These are phyloP conservation scores for Xiphophorus maculatus DNA, from an alignment of 2,113 vertebrate genomes.

Conservation along the genomic window DNA sequence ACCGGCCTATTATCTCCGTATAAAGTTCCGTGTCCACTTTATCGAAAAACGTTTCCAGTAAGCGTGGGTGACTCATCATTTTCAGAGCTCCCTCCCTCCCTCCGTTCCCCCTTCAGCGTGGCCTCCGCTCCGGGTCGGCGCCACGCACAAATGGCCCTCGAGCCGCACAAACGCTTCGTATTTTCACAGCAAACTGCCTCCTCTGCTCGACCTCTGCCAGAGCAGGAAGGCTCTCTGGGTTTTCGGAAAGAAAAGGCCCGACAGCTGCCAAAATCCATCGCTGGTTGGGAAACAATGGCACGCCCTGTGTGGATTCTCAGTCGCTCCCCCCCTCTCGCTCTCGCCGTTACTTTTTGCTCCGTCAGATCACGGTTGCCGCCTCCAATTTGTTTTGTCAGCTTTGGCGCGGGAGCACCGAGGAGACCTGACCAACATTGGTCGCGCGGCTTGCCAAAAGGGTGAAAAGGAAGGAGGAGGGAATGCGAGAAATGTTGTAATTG, in stretches of 20 bases:
- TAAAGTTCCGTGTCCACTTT: slow-evolving; percentile 52
- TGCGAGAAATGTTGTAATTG: slow-evolving; percentile 78
- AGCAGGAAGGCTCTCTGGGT: slow-evolving; percentile 57
- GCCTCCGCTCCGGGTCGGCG: slow-evolving; percentile 64
- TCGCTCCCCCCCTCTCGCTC: slow-evolving; percentile 14
- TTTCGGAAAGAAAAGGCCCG: slow-evolving; percentile 64
- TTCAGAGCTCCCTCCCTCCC: slow-evolving; percentile 50
- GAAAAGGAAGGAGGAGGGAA: slow-evolving; percentile 68
- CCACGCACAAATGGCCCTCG: slow-evolving; percentile 60
- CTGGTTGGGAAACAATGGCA: slow-evolving; percentile 80
- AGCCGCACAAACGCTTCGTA: slow-evolving; percentile 77
- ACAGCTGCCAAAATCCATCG: slow-evolving; percentile 70
- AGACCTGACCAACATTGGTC: slow-evolving; percentile 75
- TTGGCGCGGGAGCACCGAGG: slow-evolving; percentile 69
- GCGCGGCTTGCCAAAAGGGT: slow-evolving; percentile 66
- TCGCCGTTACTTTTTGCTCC: slow-evolving; percentile 74
- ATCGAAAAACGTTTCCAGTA: slow-evolving; percentile 52
- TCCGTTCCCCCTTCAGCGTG: slow-evolving; percentile 58
- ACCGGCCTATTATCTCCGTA: slow-evolving; percentile 55
- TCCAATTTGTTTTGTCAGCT: slow-evolving; percentile 76
- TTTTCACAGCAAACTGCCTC: slow-evolving; percentile 74
- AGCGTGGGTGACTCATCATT: slow-evolving; percentile 59
- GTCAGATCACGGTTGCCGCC: slow-evolving; percentile 72
- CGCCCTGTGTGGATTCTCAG: slow-evolving; percentile 74
- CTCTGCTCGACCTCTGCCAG: slow-evolving; percentile 69